Evolutionary conservation across 1,140 invertebrate species (phyloP), one percentile per base, ranked within the genome.

Genomic region (Drosophila neocordata): DNA sequence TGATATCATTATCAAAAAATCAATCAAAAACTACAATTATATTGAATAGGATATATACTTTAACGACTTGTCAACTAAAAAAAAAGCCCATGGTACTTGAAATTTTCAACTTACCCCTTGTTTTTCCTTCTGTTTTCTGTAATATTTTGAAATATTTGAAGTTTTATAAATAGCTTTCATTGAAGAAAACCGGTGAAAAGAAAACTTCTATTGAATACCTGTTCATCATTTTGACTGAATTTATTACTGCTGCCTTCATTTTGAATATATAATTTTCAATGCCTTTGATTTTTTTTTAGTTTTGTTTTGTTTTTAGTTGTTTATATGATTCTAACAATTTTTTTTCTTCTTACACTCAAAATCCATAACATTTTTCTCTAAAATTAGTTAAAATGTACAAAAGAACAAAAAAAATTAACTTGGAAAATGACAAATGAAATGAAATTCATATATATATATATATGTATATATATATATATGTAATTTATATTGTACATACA

Each of bases 281-380:
- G 71, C n/a, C 55, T 55, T 55, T 41, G 15, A 20, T 11, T 48
- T 20, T 35, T 9, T 12, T 77, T 48, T 41, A 55, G 15, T 53
- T 73, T 9, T 12, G 2, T 12, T 5, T 20, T 48, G 13, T 48
- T 70, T 77, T 48, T 35, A 65, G 20, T 48, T 73, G 59, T 62
- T 66, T 65, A 56, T 31, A 73, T 18, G 52, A 58, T 48, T 61
- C 77, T 65, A 83, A 82, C 79, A 84, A 68, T 64, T 82, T 71
- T 71, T 31, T 31, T 48, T 18, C 67, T 79, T 79, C 67, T 79
- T 79, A 79, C 56, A 63, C 56, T 55, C 63, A 75, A 69, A 79
- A 84, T 84, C 76, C 51, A 73, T 73, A 83, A 84, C 76, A 84
- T 51, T 60, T 74, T 66, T 38, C 35, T 66, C 44, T 69, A 66